Percentiles rank a stretch among this genome's conserved stretches.
phyloP scores from a whole-genome alignment of 1,140 invertebrate species.

The Tribolium castaneum region DNA sequence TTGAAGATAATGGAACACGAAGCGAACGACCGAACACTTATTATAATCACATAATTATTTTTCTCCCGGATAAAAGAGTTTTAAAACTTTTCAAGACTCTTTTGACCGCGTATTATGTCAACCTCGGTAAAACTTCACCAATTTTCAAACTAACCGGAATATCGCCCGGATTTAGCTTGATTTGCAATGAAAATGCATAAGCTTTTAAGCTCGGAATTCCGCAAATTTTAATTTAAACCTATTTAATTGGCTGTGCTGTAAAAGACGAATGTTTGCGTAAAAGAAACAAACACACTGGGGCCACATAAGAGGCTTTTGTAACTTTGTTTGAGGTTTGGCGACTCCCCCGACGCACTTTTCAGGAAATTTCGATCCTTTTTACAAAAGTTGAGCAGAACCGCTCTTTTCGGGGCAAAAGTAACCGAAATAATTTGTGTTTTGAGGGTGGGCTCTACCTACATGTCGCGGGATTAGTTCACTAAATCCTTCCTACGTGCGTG shows the following conservation, averaged over 20 bases:
- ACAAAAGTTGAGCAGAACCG: too few relatives aligned
- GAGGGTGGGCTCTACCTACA: neutral
- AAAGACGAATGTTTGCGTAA: neutral
- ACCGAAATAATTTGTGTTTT: too few relatives aligned
- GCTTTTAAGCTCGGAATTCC: neutral
- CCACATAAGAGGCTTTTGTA: constrained; percentile 1
- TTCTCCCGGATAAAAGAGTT: neutral
- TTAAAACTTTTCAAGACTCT: neutral
- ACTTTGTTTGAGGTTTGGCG: neutral
- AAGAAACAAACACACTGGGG: neutral
- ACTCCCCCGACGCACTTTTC: neutral
- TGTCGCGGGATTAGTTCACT: neutral
- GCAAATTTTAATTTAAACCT: neutral
- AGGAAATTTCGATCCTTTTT: neutral
- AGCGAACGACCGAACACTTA: too few relatives aligned
- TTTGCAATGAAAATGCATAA: neutral
- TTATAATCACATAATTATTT: neutral
- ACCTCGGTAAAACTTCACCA: neutral
- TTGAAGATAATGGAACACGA: too few relatives aligned
- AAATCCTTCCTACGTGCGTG: neutral
- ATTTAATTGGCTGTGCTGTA: neutral
- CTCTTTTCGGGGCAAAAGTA: too few relatives aligned
- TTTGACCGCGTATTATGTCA: constrained; percentile 17
- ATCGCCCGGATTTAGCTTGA: too few relatives aligned
- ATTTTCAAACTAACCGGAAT: neutral